Evolutionary conservation across 2,888 invertebrate species (phyloP), one percentile per base, ranked within the genome.

Genomic region (Chrysolina americana): DNA sequence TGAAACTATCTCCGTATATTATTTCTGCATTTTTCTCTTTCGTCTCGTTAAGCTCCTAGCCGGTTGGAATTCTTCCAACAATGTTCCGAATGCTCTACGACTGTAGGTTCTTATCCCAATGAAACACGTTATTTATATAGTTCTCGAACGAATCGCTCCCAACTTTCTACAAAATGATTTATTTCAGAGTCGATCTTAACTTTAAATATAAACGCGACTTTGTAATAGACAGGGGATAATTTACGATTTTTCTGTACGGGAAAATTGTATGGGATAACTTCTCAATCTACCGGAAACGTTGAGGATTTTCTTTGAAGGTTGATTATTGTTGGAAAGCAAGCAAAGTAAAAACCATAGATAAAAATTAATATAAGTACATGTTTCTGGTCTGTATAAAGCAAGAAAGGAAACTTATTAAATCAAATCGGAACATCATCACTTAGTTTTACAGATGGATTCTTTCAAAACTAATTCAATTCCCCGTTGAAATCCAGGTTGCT

Each of bases 1-100:
- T 44, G 50, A 44, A 74, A 71, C 68, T 53, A 41, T 53, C 53
- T 53, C 41, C 13, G 41, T n/a, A 68, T 53, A 53, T 41, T 53
- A 53, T 50, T 70, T 68, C 66, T 44, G 59, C 36, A 19, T 74
- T 71, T 73, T 69, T 73, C 48, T 28, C 64, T 71, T 36, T 36
- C 36, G 56, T 71, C 71, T 75, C 71, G 75, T 75, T 68, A 63
- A 64, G 68, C 64, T 56, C 56, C 50, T 71, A 68, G 68, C 71
- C 68, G 74, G 74, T 68, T 75, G 75, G 75, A 75, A 75, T 65
- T 71, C 71, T 75, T 75, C 75, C 75, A 75, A 75, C 69, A 68
- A 71, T 75, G 68, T 64, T 62, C 59, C 13, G 59, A 59, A 59
- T 59, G 36, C 59, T 28, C 59, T 56, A 64, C 41, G 66, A 68